Percentiles rank a stretch among this genome's conserved stretches.
phyloP scores from a whole-genome alignment of 2,888 invertebrate genomes.

The Ectemnius lituratus region DNA sequence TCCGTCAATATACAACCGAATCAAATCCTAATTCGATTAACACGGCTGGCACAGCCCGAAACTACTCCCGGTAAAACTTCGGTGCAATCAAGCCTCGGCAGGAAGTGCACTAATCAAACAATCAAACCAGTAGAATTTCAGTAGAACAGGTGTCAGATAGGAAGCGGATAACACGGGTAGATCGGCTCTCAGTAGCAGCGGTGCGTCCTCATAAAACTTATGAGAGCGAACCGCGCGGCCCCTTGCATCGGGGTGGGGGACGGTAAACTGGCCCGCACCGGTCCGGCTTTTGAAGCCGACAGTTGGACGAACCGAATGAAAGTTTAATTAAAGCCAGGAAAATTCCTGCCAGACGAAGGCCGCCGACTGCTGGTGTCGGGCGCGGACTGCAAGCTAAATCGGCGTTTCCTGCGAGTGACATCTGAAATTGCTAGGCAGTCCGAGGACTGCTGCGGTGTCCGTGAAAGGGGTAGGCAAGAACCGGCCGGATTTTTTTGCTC shows the following conservation, averaged over 20 bases:
- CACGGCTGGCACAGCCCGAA: no score
- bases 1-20: no score
- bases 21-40: no score
- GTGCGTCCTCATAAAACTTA: constrained; percentile 28
- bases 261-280: no score
- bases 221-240: constrained; percentile 15
- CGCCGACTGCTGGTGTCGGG: constrained; percentile 16
- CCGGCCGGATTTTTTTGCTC: constrained; percentile 28
- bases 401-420: constrained; percentile 57
- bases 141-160: background rate
- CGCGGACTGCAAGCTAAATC: constrained; percentile 41
- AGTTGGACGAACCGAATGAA: constrained; percentile 51
- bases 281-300: constrained; percentile 39
- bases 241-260: no score
- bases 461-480: constrained; percentile 20
- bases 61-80: no score
- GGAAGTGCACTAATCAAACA: background rate
- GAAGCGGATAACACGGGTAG: background rate
- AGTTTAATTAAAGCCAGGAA: constrained; percentile 63
- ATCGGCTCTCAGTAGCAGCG: background rate
- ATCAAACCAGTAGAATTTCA: background rate
- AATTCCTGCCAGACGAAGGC: constrained; percentile 44
- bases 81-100: background rate
- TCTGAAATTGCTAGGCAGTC: constrained; percentile 55
- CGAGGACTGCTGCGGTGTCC: constrained; percentile 34